Conservation (phyloP, 2,888 invertebrate species). For the Athalia rosae region DNA sequence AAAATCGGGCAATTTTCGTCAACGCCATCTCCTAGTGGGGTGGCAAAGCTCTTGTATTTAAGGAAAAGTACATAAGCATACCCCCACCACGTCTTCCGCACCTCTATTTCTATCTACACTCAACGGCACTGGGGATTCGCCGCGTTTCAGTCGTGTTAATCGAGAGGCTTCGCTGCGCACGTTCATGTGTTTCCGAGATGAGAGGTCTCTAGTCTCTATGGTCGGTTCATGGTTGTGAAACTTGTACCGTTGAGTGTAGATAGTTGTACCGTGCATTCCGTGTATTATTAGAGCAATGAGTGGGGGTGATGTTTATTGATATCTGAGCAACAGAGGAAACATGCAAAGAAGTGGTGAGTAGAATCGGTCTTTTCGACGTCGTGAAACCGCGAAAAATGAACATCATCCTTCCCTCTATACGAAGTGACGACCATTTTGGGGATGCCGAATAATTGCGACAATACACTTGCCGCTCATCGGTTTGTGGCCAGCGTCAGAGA, state of each 20-base stretch:
- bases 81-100: too few relatives aligned
- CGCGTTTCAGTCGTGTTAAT: background rate
- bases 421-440: conserved; percentile 62
- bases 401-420: conserved; percentile 44
- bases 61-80: too few relatives aligned
- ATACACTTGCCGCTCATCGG: conserved; percentile 50
- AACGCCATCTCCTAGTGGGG: too few relatives aligned
- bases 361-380: conserved; percentile 1
- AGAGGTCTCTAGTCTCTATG: conserved; percentile 50
- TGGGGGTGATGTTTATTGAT: conserved; percentile 14
- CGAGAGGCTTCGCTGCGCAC: background rate
- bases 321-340: conserved; percentile 46
- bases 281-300: conserved; percentile 31
- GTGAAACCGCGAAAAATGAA: conserved; percentile 19
- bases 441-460: conserved; percentile 65
- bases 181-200: conserved; percentile 42
- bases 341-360: conserved; percentile 66
- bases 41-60: too few relatives aligned
- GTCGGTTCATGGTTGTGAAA: conserved; percentile 47
- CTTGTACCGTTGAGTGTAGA: conserved; percentile 43
- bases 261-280: conserved; percentile 32
- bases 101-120: too few relatives aligned
- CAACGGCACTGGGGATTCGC: background rate
- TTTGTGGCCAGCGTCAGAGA: conserved; percentile 3
- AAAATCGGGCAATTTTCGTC: too few relatives aligned